Conservation (phyloP, 2,113 vertebrate genomes). For the Pholis gunnellus region DNA sequence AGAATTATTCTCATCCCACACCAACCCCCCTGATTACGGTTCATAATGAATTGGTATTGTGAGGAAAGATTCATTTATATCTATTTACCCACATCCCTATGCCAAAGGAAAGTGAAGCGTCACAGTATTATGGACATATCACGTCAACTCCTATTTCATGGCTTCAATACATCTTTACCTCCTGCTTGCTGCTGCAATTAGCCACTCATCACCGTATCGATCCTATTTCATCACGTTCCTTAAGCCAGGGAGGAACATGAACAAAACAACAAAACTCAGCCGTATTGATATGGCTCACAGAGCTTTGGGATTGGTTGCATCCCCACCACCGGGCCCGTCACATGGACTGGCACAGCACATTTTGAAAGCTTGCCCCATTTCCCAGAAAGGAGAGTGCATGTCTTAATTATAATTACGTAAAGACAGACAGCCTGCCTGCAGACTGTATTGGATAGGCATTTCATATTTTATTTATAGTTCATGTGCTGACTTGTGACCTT, state of each 20-base stretch:
- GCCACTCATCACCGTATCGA: constrained; percentile 11
- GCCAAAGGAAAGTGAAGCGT: constrained; percentile 16
- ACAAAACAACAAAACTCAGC: background rate
- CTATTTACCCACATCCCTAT: background rate
- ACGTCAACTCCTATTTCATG: constrained; percentile 15
- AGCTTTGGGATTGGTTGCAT: background rate
- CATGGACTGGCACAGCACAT: constrained; percentile 3
- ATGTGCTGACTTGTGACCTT: constrained; percentile 38
- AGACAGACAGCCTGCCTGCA: constrained; percentile 32
- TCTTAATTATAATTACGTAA: background rate
- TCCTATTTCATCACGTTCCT: constrained; percentile 17
- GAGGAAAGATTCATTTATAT: constrained; percentile 16
- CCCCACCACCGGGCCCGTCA: constrained; percentile 23
- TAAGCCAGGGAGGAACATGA: too few relatives aligned
- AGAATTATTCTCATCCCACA: constrained; percentile 12
- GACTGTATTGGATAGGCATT: constrained; percentile 35
- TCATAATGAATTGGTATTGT: constrained; percentile 29
- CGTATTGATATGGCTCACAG: background rate
- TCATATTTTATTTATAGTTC: constrained; percentile 25
- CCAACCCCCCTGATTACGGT: constrained; percentile 22
- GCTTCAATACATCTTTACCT: background rate
- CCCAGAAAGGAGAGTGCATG: constrained; percentile 17
- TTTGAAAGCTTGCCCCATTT: constrained; percentile 48
- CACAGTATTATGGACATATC: constrained; percentile 24
- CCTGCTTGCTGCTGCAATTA: constrained; percentile 20